Conservation (phyloP, 2,888 invertebrate genomes). For the Pyrochroa serraticornis region DNA sequence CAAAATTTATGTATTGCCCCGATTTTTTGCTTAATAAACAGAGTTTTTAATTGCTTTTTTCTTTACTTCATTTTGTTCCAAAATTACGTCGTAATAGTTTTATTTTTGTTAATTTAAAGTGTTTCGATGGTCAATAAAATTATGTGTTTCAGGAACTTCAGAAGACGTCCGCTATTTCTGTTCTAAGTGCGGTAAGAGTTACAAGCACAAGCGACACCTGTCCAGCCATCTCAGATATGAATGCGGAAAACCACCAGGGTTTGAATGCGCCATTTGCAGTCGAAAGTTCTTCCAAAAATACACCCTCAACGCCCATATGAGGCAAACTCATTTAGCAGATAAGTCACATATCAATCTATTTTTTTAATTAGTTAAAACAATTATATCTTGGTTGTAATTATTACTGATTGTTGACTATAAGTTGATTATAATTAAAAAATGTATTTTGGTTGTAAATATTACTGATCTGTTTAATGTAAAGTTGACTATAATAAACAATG, state of each 20-base stretch:
- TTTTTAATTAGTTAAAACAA: neutral
- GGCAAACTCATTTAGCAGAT: conserved; percentile 6
- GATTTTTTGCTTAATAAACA: neutral
- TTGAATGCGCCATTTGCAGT: conserved; percentile 76
- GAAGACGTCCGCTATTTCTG: conserved; percentile 16
- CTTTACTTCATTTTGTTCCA: no score
- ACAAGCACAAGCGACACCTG: conserved; percentile 8
- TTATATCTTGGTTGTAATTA: neutral
- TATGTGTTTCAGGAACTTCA: conserved; percentile 15
- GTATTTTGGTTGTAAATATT: neutral
- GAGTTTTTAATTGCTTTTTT: neutral
- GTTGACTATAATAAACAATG: neutral
- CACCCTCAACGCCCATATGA: conserved; percentile 76
- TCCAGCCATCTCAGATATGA: conserved; percentile 35
- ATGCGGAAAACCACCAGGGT: conserved; percentile 69
- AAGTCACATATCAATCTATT: neutral
- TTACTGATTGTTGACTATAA: neutral
- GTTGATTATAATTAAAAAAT: neutral
- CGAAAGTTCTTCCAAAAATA: conserved; percentile 78
- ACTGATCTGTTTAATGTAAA: neutral
- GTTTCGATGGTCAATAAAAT: neutral
- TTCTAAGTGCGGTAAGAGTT: conserved; percentile 22
- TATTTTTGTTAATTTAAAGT: conserved; percentile 1
- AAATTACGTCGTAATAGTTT: neutral
- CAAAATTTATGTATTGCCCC: conserved; percentile 9